Conservation (phyloP, 2,797 vertebrate genomes). For the Chiroxiphia lanceolata region DNA sequence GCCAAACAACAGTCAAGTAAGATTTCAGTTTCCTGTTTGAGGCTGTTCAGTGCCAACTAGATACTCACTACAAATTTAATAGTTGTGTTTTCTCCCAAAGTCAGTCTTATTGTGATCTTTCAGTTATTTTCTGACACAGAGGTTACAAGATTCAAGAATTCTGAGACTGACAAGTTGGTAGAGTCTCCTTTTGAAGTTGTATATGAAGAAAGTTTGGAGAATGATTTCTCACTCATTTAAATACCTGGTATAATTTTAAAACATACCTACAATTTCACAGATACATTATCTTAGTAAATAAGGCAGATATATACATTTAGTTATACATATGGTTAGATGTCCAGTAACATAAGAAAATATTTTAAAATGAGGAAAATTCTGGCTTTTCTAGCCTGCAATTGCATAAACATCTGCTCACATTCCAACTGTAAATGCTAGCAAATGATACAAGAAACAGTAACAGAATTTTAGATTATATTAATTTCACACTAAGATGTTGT, state of each 20-base stretch:
- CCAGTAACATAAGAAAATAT: neutral
- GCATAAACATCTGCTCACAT: neutral
- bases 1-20: constrained; percentile 85
- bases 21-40: constrained; percentile 30
- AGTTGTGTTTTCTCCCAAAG: neutral
- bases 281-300: neutral
- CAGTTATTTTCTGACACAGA: neutral
- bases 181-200: neutral
- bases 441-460: neutral
- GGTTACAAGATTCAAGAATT: neutral
- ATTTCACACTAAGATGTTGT: neutral
- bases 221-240: neutral
- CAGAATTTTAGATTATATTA: neutral
- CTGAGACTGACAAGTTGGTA: neutral
- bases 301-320: neutral
- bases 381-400: neutral
- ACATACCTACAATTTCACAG: neutral
- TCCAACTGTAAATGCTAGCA: neutral
- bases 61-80: neutral
- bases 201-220: neutral
- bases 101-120: neutral
- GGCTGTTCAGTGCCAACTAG: neutral
- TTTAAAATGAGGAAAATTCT: neutral
- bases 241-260: neutral
- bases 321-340: neutral